Base-by-base conservation (phyloP, 2,888 invertebrate species). In the Nomada fucata region DNA sequence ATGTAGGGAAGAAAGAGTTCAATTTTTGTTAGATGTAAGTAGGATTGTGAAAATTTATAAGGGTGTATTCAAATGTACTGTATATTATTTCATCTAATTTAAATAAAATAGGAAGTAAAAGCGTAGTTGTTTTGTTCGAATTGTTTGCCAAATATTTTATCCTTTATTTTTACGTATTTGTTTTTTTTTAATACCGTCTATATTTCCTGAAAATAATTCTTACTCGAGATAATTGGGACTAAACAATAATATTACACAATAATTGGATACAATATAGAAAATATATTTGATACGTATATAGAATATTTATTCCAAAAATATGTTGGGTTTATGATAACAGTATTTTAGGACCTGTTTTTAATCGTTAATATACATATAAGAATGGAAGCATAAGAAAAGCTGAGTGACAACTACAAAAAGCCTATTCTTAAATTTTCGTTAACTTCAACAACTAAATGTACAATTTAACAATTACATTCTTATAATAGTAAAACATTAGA, bases 271-370 rank as follows among this genome's bases (percentile, higher is more conserved):
- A 13, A 15, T 13, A 47, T 47, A 15, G 10, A 29, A 52, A 15
- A 18, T 57, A 15, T 64, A 44, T 20, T 44, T 44, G 15, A 15
- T 53, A 75, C 55, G 18, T 57, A 57, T 4, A 70, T 52, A 29
- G 50, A 80, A 71, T 74, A 65, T 85, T 82, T 82, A 81, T 85
- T 86, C 47, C 13, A 78, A 86, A 87, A 87, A 87, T 85, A 85
- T 82, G 79, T 26, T 57, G 13, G 52, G 52, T 64, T 68, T 64
- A 53, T 61, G 59, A 11, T 47, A 59, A 75, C 36, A 76, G 7
- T 26, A 26, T 4, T 53, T 59, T 60, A 55, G 15, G 47, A 67
- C 18, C 18, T 42, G 15, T 10, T 15, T 63, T 57, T 44, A 79
- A n/a, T 63, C n/a, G 13, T 52, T 47, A 50, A 23, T 13, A 29